Evolutionary conservation across 2,113 vertebrate species (phyloP).

Genomic region (Hippocampus guttulatus): DNA sequence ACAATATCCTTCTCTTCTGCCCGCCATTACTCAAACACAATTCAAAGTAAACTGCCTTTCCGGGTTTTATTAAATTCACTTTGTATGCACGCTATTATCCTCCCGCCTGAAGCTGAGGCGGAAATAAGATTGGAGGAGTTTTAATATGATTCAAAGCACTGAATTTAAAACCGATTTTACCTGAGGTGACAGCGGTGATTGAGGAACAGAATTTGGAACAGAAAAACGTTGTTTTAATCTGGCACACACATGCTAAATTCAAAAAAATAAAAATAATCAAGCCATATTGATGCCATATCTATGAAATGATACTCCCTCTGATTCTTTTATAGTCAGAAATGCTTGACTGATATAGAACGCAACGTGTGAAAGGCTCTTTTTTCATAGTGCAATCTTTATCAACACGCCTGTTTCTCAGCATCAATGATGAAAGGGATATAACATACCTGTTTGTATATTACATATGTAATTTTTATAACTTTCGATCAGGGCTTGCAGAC

Average conservation of each 20-base stretch:
- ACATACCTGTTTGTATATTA: neutral
- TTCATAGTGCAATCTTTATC: neutral
- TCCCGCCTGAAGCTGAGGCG: neutral
- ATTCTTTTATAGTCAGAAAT: neutral
- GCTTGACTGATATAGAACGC: neutral
- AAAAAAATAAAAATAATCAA: neutral
- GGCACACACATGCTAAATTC: neutral
- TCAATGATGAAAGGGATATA: constrained; percentile 2
- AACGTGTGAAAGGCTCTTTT: neutral
- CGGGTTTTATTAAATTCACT: constrained; percentile 19
- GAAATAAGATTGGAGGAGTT: constrained; percentile 19
- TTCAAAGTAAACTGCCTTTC: constrained; percentile 21
- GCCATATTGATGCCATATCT: constrained; percentile 10
- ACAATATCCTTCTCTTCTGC: neutral
- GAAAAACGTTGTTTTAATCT: constrained; percentile 2
- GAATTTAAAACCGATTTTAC: constrained; percentile 22
- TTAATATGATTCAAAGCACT: constrained; percentile 6
- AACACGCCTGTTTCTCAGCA: neutral
- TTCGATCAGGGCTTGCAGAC: constrained; percentile 70
- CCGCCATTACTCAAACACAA: constrained; percentile 9
- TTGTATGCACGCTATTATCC: constrained; percentile 1
- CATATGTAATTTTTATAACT: neutral
- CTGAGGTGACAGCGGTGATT: constrained; percentile 6
- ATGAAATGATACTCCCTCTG: neutral
- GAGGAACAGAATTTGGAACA: constrained; percentile 16